Evolutionary conservation across 2,113 vertebrate genomes (phyloP).

Genomic region (Cynocephalus volans): DNA sequence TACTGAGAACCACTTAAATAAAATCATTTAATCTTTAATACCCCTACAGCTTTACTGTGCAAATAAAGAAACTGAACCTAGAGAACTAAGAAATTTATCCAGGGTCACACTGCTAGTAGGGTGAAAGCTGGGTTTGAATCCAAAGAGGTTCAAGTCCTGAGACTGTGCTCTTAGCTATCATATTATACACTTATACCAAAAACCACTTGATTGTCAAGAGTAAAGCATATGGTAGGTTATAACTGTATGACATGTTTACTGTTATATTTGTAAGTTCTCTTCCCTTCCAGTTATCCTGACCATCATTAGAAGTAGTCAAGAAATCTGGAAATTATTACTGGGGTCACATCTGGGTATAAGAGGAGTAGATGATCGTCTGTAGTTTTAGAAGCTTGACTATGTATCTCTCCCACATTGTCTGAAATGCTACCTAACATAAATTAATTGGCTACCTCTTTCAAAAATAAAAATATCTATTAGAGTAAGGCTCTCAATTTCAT

Average conservation of each 20-base stretch:
- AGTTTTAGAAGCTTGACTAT: not conserved
- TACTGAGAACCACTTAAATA: not conserved
- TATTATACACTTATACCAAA: not conserved
- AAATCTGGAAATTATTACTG: slow-evolving; percentile 25
- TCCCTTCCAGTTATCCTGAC: not conserved
- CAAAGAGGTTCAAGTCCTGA: not conserved
- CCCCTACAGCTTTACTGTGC: not conserved
- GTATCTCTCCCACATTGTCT: not conserved
- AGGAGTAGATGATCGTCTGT: not conserved
- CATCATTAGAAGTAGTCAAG: not conserved
- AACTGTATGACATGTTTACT: not conserved
- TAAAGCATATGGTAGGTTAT: not conserved
- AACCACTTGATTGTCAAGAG: not conserved
- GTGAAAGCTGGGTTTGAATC: not conserved
- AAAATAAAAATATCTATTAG: slow-evolving; percentile 12
- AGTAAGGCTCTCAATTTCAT: not conserved
- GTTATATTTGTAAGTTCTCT: not conserved
- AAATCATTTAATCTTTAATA: not conserved
- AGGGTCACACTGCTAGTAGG: not conserved
- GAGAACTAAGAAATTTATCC: not conserved
- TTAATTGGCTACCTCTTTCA: not conserved
- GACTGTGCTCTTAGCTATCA: not conserved
- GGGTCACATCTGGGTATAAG: not conserved
- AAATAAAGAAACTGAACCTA: not conserved
- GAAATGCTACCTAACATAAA: not conserved